Evolutionary conservation across 1,140 invertebrate genomes (phyloP), one percentile per base, ranked within the genome.

Genomic region (Babylonia areolata): DNA sequence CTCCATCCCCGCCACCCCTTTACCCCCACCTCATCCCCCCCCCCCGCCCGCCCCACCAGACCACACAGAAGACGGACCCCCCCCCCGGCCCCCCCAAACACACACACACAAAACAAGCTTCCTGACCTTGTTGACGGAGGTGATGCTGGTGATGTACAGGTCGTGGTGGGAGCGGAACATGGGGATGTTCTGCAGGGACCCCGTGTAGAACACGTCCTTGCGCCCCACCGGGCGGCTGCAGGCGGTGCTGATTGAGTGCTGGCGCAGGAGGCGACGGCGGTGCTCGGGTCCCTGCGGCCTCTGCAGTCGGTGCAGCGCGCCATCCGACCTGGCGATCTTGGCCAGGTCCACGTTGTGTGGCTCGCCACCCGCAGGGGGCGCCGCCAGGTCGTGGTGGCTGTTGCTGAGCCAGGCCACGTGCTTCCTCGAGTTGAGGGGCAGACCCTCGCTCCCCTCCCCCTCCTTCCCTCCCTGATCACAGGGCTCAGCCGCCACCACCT

Each of bases 161-260:
- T 89, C 90, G 5, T 89, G 91, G 77, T 92, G 89, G 1, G 91
- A 94, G 81, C 91, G 91, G 90, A 95, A 95, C 91, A 93, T 94
- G 39, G 95, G 95, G 33, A 97, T 93, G 91, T 96, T 97, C 42
- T 96, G 95, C 84, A 98, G 94, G 90, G 96, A 97, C 84, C 97
- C 97, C 90, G 97, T 96, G 92, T 98, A 98, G 89, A 99, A 96
- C 2, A 98, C 96, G 93, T 99, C 98, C 75, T 97, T 97, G 37
- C 97, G 95, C 95, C 98, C 96, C n/a, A 97, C 71, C 5, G 73
- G 69, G 31, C 69, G 37, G 2, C 31, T 35, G 31, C 33, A 40
- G 15, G 17, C 3, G 42, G 54, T 9, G n/a, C 17, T 20, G 5
- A 1, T 33, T 54, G 51, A 82, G 2, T 3, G 20, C 20, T 85